Evolutionary conservation across 1,140 invertebrate species (phyloP), one percentile per base, ranked within the genome.

Genomic region (Monomorium pharaonis): DNA sequence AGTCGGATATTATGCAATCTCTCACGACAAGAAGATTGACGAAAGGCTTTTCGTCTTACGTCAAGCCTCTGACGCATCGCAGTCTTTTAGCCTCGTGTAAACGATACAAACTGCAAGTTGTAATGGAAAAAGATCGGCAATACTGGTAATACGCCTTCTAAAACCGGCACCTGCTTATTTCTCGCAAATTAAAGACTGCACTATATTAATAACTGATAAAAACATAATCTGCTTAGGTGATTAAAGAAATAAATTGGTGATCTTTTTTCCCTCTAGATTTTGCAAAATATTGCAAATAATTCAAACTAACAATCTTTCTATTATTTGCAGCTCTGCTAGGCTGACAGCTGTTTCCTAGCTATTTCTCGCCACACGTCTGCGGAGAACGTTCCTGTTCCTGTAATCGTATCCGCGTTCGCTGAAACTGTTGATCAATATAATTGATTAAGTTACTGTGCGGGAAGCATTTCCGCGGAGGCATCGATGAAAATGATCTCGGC

Each of bases 41-140:
- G 44, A 87, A 87, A 85, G 49, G 42, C 84, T 44, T 81, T 81
- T 72, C 65, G 33, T 70, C 67, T 81, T 69, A 42, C 60, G 30
- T 67, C 58, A 54, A 51, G 42, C n/a, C 60, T 33, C 69, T 54
- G 49, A 54, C n/a, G 49, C 49, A 37, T 54, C 49, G 63, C 63
- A 37, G 3, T 16, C 37, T 67, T 24, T 67, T 47, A 21, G 63
- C 21, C 21, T 67, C 63, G 21, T 21, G 37, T 47, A 33, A 65
- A 44, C 3, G n/a, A 42, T 42, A 44, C 33, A 16, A 67, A 37
- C 3, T 6, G 18, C 3, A 21, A 72, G 18, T n/a, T n/a, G n/a
- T n/a, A n/a, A n/a, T n/a, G n/a, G n/a, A n/a, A n/a, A n/a, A n/a
- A n/a, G n/a, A n/a, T n/a, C n/a, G n/a, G n/a, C n/a, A n/a, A n/a